Base-by-base conservation (phyloP, 2,888 invertebrate species). In the Gastracanthus pulcherrimus region DNA sequence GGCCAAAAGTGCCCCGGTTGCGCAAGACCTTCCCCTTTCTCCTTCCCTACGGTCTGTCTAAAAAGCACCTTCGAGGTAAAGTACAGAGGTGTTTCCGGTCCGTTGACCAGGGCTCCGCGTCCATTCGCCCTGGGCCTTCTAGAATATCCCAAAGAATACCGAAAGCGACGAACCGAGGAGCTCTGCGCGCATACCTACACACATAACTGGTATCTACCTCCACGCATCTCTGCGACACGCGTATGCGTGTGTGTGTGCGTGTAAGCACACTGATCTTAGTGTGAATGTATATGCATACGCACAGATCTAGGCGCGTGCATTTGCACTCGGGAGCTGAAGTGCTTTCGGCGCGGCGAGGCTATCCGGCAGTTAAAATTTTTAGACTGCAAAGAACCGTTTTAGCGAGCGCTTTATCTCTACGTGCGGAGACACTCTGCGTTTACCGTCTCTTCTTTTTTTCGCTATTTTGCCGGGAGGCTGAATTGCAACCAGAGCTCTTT, bases 41-140 rank as follows among this genome's bases (percentile, higher is more conserved):
- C n/a, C n/a, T n/a, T n/a, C n/a, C n/a, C n/a, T n/a, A n/a, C n/a
- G n/a, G n/a, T n/a, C n/a, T n/a, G n/a, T n/a, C 45, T 16, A 55
- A 51, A 75, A 67, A 60, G 29, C 60, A 48, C 60, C 23, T 72
- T 67, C 48, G 7, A 9, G 7, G 16, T 26, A 60, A 29, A 13
- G 70, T 76, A 82, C 84, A 84, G 80, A 84, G 82, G 83, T 86
- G 86, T 89, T 89, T 90, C 88, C 87, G 89, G 89, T 88, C 89
- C 88, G 88, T 87, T 88, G 87, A 85, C 81, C 85, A 84, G 85
- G 60, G 58, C 51, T 6, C 16, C 26, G 7, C 16, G 60, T n/a
- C n/a, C n/a, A n/a, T n/a, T n/a, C n/a, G n/a, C n/a, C n/a, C n/a
- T n/a, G n/a, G n/a, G n/a, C n/a, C n/a, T n/a, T n/a, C n/a, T n/a